Evolutionary conservation across 2,113 vertebrate genomes (phyloP), one percentile per base, ranked within the genome.

Genomic region (Malurus melanocephalus): DNA sequence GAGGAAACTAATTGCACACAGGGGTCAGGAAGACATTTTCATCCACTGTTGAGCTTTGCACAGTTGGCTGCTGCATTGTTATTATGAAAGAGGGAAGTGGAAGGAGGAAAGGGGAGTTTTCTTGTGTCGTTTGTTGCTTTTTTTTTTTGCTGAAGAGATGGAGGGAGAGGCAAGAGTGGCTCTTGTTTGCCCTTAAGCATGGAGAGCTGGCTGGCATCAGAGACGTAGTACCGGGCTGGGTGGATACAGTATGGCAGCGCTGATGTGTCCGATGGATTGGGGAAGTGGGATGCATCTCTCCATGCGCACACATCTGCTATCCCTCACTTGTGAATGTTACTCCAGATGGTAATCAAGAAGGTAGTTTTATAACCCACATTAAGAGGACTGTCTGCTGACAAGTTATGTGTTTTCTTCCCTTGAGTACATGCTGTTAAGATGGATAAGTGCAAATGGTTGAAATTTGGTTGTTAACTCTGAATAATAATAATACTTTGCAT

Each of bases 401-500:
- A 96, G 96, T 96, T 96, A 96, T 96, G 95, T 94, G 96, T 94
- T 96, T 96, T 96, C 95, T 96, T 96, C 96, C 96, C 96, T 83
- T 80, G 96, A 95, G 96, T 96, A 89, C 92, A 93, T 80, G 94
- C 93, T 96, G 95, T 95, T 96, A 95, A 96, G 95, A 96, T 95
- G 94, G 96, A 96, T 96, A 96, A 96, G 95, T 95, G 95, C 94
- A 94, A 96, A 94, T 96, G 95, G 96, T 95, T 96, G 96, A 96
- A 96, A 96, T 96, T 96, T 96, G 96, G 96, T 96, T 96, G 96
- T 96, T 96, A 96, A 96, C 94, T 96, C 96, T 96, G 95, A 96
- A 96, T 96, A 96, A 96, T 96, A 96, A 96, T 96, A 96, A 96
- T 96, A 96, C 93, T 96, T 96, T 96, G 95, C 96, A 96, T 96